Evolutionary conservation across 2,113 vertebrate species (phyloP).

Genomic region (Marmota flaviventris): DNA sequence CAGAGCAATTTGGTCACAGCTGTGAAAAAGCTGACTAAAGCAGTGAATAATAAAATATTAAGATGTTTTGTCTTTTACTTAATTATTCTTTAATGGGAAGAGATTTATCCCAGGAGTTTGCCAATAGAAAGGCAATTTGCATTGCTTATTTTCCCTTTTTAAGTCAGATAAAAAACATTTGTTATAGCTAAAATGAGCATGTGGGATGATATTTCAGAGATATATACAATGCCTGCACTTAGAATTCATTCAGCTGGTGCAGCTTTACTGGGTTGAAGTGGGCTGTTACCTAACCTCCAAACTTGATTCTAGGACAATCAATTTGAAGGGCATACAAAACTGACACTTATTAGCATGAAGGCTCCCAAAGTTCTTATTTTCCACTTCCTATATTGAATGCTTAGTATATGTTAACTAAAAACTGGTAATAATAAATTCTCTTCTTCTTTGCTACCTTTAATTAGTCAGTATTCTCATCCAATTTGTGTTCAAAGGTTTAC

Average conservation of each 20-base stretch:
- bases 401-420: constrained; percentile 20
- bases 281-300: not conserved
- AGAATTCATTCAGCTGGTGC: not conserved
- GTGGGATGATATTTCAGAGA: not conserved
- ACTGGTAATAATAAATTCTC: not conserved
- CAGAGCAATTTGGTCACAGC: too few relatives aligned
- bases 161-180: not conserved
- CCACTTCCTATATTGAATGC: not conserved
- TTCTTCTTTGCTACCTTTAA: not conserved
- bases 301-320: not conserved
- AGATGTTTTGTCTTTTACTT: not conserved
- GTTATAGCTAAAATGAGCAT: not conserved
- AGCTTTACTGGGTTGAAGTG: not conserved
- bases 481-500: not conserved
- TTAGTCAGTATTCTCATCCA: not conserved
- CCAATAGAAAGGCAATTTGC: not conserved
- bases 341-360: not conserved
- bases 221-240: not conserved
- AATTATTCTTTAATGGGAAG: not conserved
- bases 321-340: not conserved
- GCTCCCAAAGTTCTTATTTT: not conserved
- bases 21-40: too few relatives aligned
- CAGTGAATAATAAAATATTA: not conserved
- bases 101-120: not conserved
- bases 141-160: constrained; percentile 10